Evolutionary conservation across 2,888 invertebrate species (phyloP).

Genomic region (Rhyacophila evoluta): DNA sequence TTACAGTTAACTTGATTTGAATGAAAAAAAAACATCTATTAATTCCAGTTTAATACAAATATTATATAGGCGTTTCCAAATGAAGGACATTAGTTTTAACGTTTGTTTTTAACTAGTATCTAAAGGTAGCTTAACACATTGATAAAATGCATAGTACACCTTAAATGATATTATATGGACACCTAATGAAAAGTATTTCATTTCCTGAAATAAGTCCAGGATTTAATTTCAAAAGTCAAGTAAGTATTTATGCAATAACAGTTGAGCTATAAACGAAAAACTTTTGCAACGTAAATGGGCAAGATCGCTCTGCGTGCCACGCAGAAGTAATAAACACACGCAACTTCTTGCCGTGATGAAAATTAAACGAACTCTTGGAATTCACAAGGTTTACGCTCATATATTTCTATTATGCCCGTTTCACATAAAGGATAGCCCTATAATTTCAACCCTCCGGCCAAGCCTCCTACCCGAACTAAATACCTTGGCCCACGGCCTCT

Average conservation of each 20-base stretch:
- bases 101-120: no score
- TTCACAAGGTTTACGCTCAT: conserved; percentile 51
- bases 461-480: conserved; percentile 30
- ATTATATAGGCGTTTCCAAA: no score
- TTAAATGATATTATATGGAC: no score
- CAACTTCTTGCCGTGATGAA: conserved; percentile 52
- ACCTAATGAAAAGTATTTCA: not conserved
- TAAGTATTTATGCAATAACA: conserved; percentile 14
- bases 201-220: not conserved
- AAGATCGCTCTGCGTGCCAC: conserved; percentile 7
- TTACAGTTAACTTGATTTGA: no score
- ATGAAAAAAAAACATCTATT: no score
- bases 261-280: conserved; percentile 15
- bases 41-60: no score
- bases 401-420: conserved; percentile 54
- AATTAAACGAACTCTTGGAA: conserved; percentile 55
- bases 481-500: conserved; percentile 36
- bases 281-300: conserved; percentile 5
- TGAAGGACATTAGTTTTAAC: no score
- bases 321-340: conserved; percentile 12
- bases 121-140: no score
- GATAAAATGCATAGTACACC: no score
- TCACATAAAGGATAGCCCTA: conserved; percentile 54
- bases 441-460: conserved; percentile 49
- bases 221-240: not conserved